These are phyloP conservation scores for Eriocheir sinensis DNA, from an alignment of 1,140 invertebrate species.

Conservation along the genomic window DNA sequence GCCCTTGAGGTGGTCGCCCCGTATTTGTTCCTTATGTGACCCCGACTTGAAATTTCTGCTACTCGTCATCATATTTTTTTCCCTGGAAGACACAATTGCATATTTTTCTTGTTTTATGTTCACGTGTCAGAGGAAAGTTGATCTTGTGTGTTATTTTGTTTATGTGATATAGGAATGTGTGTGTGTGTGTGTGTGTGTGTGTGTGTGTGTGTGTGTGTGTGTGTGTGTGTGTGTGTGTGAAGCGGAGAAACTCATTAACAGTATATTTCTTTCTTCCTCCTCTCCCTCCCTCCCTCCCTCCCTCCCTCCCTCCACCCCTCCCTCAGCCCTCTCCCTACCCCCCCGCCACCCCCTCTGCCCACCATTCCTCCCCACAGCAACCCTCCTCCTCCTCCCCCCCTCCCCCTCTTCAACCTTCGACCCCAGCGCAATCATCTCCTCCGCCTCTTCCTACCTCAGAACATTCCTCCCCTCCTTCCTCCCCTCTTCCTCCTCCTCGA, in stretches of 20 bases:
- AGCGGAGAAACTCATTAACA: neutral
- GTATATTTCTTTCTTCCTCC: neutral
- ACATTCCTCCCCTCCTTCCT: neutral
- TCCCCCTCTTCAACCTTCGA: neutral
- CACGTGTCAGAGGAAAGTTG: too few relatives aligned
- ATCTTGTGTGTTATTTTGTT: too few relatives aligned
- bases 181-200: conserved; percentile 20
- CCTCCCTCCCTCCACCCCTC: neutral
- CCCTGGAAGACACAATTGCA: too few relatives aligned
- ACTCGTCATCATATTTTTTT: too few relatives aligned
- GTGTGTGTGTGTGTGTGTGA: neutral
- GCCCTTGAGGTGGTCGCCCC: too few relatives aligned
- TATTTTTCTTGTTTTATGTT: too few relatives aligned
- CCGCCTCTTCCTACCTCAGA: neutral
- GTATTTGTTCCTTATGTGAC: too few relatives aligned
- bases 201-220: conserved; percentile 45
- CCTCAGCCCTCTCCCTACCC: neutral
- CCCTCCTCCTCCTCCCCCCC: neutral
- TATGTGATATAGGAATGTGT: too few relatives aligned
- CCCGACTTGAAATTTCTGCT: too few relatives aligned
- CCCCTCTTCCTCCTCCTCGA: neutral
- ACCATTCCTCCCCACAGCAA: neutral
- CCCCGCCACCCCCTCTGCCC: too few relatives aligned
- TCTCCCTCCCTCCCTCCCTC: too few relatives aligned
- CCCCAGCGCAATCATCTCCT: too few relatives aligned